Evolutionary conservation across 2,888 invertebrate genomes (phyloP), one percentile per base, ranked within the genome.

Genomic region (Crossocerus cetratus): DNA sequence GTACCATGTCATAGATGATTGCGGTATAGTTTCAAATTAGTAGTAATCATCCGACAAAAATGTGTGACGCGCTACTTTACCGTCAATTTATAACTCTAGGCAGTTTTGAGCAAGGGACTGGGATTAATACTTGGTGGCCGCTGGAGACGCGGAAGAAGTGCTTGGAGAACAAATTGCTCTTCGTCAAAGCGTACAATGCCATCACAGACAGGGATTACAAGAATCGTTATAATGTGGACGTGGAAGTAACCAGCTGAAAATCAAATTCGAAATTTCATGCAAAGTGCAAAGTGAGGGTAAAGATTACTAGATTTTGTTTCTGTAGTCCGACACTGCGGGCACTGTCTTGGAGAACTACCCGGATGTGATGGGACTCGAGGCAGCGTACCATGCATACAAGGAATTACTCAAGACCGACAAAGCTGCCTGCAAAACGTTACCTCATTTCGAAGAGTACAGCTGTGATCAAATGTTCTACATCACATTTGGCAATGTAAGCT

Each of bases 381-480:
- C 42, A n/a, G 42, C 58, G 11, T 59, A 59, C 43, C 18, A 18
- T 5, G 44, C 11, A 2, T 59, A 42, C 18, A 16, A 42, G 42
- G 13, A 59, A 13, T 11, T 2, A 18, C 2, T 11, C 8, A 5
- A 42, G 18, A n/a, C 18, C 0, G 2, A 20, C 8, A 5, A 3
- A 18, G 11, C 13, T 13, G 5, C 1, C 14, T 59, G 58, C 20
- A 5, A 14, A 18, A 18, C 42, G 4, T 14, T 59, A 8, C 58
- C 58, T 4, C 3, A 42, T 11, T 59, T 59, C 14, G 18, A 42
- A 5, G 20, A 16, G 5, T 43, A 42, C 11, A 20, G 20, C 16
- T 59, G 58, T 18, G 58, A 59, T 20, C n/a, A 59, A 44, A 18
- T 59, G 43, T 59, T 59, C 21, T 59, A 42, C 43, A 43, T 59